phyloP scores from a whole-genome alignment of 2,113 vertebrate species.

The Amia ocellicauda region DNA sequence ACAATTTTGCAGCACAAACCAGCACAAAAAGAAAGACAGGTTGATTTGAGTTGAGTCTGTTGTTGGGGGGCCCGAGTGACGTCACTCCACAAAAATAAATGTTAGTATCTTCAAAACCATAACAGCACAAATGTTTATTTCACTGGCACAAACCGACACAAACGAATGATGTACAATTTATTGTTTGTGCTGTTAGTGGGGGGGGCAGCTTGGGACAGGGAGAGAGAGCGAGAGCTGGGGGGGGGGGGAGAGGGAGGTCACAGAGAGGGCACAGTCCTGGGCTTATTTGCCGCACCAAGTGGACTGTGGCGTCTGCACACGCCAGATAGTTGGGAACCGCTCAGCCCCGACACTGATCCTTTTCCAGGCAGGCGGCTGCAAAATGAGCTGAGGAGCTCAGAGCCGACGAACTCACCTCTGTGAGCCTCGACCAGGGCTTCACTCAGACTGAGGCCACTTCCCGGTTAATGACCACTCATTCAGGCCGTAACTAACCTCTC shows the following conservation, averaged over 20 bases:
- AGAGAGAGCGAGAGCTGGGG: no score
- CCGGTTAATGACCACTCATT: conserved; percentile 19
- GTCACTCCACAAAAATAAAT: no score
- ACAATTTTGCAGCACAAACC: no score
- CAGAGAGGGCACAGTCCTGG: conserved; percentile 12
- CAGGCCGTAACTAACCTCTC: conserved; percentile 14
- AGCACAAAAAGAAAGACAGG: no score
- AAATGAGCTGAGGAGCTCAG: conserved; percentile 13
- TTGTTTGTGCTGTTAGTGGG: no score
- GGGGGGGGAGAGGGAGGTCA: conserved; percentile 17
- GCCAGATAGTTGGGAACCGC: conserved; percentile 17
- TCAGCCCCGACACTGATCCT: not conserved
- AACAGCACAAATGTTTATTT: no score
- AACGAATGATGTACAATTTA: no score
- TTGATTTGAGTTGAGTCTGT: no score
- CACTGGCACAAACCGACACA: no score
- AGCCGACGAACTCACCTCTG: conserved; percentile 14
- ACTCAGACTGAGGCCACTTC: conserved; percentile 12
- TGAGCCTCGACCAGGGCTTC: not conserved
- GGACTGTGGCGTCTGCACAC: conserved; percentile 24
- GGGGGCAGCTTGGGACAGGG: no score
- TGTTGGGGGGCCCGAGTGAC: no score
- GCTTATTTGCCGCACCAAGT: conserved; percentile 20
- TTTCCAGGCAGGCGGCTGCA: conserved; percentile 10
- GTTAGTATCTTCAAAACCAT: no score